Evolutionary conservation across 2,113 vertebrate species (phyloP).

Genomic region (Saguinus midas): DNA sequence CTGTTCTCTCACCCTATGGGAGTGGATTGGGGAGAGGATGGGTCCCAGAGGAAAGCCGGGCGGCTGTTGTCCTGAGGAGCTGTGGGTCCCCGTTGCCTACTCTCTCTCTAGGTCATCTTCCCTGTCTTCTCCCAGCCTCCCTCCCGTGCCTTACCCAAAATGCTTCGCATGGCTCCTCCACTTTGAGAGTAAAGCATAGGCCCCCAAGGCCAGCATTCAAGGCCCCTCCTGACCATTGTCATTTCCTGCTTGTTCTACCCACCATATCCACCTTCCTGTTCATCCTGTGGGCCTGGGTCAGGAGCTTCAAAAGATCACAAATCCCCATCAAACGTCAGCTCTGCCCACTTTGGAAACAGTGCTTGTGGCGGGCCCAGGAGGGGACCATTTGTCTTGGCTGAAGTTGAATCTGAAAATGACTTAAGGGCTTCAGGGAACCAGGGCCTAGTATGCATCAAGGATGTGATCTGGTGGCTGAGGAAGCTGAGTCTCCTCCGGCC

Average conservation of each 20-base stretch:
- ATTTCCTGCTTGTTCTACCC: not conserved
- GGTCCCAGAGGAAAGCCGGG: not conserved
- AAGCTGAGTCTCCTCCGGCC: not conserved
- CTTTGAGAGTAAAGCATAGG: not conserved
- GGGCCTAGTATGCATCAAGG: not conserved
- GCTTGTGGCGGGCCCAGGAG: not conserved
- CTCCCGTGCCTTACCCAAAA: accelerated
- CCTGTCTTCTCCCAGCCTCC: not conserved
- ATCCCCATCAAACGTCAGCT: not conserved
- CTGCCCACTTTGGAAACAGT: not conserved
- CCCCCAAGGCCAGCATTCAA: not conserved
- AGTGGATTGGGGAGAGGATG: accelerated
- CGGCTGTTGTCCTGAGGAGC: not conserved
- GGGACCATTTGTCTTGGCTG: not conserved
- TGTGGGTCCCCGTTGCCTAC: not conserved
- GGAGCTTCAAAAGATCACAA: not conserved
- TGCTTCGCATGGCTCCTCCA: not conserved
- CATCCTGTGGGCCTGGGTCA: not conserved
- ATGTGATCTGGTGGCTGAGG: not conserved
- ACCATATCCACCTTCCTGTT: not conserved
- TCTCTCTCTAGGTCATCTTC: not conserved
- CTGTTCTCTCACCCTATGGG: not conserved
- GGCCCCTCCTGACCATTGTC: not conserved
- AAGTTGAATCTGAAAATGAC: not conserved
- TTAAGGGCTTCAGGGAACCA: not conserved